Conservation (phyloP, 2,797 vertebrate genomes). For the Lepidocolaptes lacrymiger region DNA sequence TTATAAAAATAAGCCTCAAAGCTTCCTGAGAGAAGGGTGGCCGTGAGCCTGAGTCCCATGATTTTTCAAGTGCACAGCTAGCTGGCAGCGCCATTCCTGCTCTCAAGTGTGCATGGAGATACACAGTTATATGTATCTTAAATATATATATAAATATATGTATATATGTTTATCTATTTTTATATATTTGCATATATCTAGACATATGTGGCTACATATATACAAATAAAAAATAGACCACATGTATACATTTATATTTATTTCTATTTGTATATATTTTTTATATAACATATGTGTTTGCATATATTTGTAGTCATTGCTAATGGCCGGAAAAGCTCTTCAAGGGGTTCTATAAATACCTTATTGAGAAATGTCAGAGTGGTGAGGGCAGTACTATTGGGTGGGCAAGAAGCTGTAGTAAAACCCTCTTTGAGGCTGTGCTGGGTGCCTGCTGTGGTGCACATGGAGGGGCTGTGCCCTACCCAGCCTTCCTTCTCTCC, state of each 20-base stretch:
- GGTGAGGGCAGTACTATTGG: neutral
- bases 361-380: neutral
- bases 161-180: neutral
- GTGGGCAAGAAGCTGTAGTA: neutral
- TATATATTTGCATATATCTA: neutral
- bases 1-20: neutral
- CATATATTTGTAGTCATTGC: neutral
- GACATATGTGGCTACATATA: neutral
- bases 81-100: neutral
- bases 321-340: neutral
- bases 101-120: neutral
- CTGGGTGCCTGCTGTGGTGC: accelerated
- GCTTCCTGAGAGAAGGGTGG: neutral
- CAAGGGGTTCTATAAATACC: neutral
- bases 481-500: neutral
- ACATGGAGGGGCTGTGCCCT: accelerated
- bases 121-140: neutral
- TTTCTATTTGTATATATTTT: neutral
- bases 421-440: accelerated
- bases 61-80: neutral
- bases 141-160: neutral
- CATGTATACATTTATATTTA: neutral
- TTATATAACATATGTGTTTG: neutral
- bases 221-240: neutral
- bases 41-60: neutral